Evolutionary conservation across 2,797 vertebrate species (phyloP), one percentile per base, ranked within the genome.

Genomic region (Spea hammondii): DNA sequence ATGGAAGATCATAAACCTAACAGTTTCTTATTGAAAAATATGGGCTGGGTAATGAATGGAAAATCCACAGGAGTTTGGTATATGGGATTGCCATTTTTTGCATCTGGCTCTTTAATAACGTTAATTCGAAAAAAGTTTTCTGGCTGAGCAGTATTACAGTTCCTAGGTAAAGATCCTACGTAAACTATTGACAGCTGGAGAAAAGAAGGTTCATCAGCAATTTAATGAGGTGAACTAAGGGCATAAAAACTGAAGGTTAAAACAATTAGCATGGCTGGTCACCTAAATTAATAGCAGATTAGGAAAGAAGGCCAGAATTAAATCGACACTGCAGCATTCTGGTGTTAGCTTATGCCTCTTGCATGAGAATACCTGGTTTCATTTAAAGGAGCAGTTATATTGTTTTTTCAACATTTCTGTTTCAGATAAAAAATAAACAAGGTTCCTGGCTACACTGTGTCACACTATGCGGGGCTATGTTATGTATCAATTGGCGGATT

Each of bases 201-300:
- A 77, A 82, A 45, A 69, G 65, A 77, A 77, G 70, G 75, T 77
- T 82, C 70, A 78, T 82, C 80, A 64, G 70, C 53, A 73, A 82
- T 82, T 77, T 74, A 82, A 82, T 82, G 80, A 82, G 75, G 75
- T 82, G 70, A 77, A 57, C 65, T 54, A 78, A 77, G 75, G 80
- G 80, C 75, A 69, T 65, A 82, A 77, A 77, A 77, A 82, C 55
- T 74, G 75, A 82, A 82, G 80, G 80, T 82, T 78, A 82, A 82
- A 82, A 74, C 70, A 77, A 82, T 82, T 82, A 82, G 75, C 70
- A 74, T 74, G 80, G 17, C 57, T 73, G 70, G 75, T 77, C 75
- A 77, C 11, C 75, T 82, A 82, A 73, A 77, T 70, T 69, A 77
- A 70, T 64, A 78, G 45, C 64, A 74, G 49, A 77, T 77, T 70